These are phyloP conservation scores for Pangasius mekongensis DNA, from an alignment of 2,797 vertebrate species.

Conservation along the genomic window DNA sequence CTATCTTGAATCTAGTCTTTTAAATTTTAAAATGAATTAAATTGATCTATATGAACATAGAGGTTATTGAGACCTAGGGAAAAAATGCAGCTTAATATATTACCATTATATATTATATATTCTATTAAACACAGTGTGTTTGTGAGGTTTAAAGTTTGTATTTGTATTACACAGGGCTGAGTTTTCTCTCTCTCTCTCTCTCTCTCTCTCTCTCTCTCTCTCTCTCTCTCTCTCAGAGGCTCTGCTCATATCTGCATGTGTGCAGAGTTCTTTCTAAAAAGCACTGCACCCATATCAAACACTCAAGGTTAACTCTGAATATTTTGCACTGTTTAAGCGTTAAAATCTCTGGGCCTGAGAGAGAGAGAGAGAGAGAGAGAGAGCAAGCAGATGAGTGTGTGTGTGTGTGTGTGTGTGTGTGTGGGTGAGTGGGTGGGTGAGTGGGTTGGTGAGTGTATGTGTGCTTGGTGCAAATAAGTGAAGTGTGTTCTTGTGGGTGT, in stretches of 20 bases:
- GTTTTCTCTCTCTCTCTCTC: slow-evolving; percentile 12
- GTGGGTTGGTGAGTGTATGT: slow-evolving; percentile 58
- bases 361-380: too few species aligned
- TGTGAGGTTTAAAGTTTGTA: slow-evolving; percentile 44
- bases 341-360: slow-evolving; percentile 80
- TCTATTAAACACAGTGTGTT: not conserved
- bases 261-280: slow-evolving; percentile 51
- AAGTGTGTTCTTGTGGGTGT: slow-evolving; percentile 46
- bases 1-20: not conserved
- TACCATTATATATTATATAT: too few species aligned
- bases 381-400: slow-evolving; percentile 36
- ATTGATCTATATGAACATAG: not conserved
- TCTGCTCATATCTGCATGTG: slow-evolving; percentile 44
- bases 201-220: slow-evolving; percentile 18
- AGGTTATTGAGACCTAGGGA: not conserved
- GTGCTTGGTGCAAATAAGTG: not conserved
- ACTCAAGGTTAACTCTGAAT: slow-evolving; percentile 86
- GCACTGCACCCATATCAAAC: slow-evolving; percentile 60
- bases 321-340: slow-evolving; percentile 85
- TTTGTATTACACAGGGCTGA: slow-evolving; percentile 36
- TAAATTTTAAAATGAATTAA: not conserved
- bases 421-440: slow-evolving; percentile 61
- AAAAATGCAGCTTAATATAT: not conserved
- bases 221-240: slow-evolving; percentile 14
- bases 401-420: slow-evolving; percentile 71